Base-by-base conservation (phyloP, 2,888 invertebrate species). In the Halictus quadricinctus region DNA sequence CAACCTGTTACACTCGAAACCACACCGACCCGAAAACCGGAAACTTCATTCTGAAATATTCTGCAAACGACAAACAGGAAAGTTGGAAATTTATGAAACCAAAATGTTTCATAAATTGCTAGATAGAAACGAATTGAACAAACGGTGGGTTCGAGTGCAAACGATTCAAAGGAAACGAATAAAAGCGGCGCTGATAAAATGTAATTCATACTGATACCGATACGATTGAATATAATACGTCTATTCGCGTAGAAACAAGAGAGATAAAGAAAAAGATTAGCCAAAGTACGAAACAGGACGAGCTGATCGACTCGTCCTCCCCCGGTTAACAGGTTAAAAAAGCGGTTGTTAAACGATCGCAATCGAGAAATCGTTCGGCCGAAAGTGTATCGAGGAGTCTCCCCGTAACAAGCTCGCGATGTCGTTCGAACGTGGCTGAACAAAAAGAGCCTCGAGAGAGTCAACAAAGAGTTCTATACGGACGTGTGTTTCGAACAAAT, bases 331-430 rank as follows among this genome's bases (percentile, higher is more conserved):
- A 69, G 66, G 66, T 69, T 66, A 60, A 72, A 64, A n/a, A 80
- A 77, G 69, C 81, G 75, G 76, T 8, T 41, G n/a, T 81, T 75
- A 77, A 74, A 76, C 75, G 70, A 75, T 70, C 18, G 72, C 25
- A 7, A 43, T 76, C 72, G 64, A 64, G 72, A 72, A 54, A 29
- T 60, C 60, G 72, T 73, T 21, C 48, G 72, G 10, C 18, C 48
- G 84, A 79, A 78, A 10, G 6, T 36, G 36, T 79, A 76, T 85
- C 83, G 70, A 83, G 41, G 79, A 54, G 80, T 76, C 36, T 36
- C 36, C 76, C 36, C 54, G 58, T 36, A 66, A 78, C 25, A 64
- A 64, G 73, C 73, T 50, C 48, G 46, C 69, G 72, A 29, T 81
- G 41, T 12, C 66, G 7, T 36, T 36, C 64, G 64, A 64, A 15